Percentiles rank a stretch among this genome's conserved stretches.
Conservation (phyloP, 23 tunicate species). For the Ascidia mentula region DNA sequence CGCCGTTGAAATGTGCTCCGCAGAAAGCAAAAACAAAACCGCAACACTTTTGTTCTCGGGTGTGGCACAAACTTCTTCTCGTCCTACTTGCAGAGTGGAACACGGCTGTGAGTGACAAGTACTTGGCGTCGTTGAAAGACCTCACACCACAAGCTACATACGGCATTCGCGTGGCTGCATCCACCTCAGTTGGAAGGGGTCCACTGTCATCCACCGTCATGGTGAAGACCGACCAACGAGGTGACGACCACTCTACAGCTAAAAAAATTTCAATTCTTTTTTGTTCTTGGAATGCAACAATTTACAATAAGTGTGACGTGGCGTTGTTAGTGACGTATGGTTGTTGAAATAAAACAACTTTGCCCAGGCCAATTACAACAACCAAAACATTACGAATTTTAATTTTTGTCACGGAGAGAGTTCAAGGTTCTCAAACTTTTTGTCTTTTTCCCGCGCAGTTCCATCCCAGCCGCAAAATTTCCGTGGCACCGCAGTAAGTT, state of each 20-base stretch:
- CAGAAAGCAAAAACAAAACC: neutral
- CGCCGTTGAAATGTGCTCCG: neutral
- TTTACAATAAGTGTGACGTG: too few relatives aligned
- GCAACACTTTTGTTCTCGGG: too few relatives aligned
- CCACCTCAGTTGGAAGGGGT: conserved; percentile 64
- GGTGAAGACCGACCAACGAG: conserved; percentile 64
- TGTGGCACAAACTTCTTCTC: neutral
- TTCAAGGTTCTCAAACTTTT: too few relatives aligned
- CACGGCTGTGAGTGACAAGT: neutral
- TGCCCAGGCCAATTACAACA: too few relatives aligned
- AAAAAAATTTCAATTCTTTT: too few relatives aligned
- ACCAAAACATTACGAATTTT: too few relatives aligned
- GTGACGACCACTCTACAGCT: conserved; percentile 17
- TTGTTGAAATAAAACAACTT: too few relatives aligned
- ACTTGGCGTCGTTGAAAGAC: conserved; percentile 19
- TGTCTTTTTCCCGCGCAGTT: conserved; percentile 31
- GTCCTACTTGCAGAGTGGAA: conserved; percentile 60
- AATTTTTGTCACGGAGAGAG: too few relatives aligned
- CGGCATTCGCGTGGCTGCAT: conserved; percentile 57
- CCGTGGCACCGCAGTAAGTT: conserved; percentile 29
- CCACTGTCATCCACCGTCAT: conserved; percentile 38
- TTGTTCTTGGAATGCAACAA: too few relatives aligned
- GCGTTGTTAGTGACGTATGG: too few relatives aligned
- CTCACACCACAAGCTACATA: conserved; percentile 43
- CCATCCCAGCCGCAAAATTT: conserved; percentile 86